Evolutionary conservation across 2,888 invertebrate genomes (phyloP).

Genomic region (Hemithea aestivaria): DNA sequence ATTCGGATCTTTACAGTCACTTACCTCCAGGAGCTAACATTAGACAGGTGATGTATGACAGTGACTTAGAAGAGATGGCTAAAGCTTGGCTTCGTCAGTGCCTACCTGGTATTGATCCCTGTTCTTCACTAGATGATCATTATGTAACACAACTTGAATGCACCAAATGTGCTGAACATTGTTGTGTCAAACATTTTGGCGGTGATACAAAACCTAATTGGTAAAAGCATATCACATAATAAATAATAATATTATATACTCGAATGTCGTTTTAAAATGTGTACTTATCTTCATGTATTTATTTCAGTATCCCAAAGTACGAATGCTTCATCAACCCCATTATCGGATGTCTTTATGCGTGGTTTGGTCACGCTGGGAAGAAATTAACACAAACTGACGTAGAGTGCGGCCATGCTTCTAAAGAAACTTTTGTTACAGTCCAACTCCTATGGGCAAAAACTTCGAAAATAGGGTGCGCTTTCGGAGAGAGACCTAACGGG

Average conservation of each 20-base stretch:
- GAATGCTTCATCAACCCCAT: constrained; percentile 60
- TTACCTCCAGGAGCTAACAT: constrained; percentile 63
- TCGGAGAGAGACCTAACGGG: constrained; percentile 41
- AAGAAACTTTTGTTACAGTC: constrained; percentile 49
- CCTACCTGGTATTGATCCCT: constrained; percentile 61
- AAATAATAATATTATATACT: not conserved
- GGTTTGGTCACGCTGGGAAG: constrained; percentile 56
- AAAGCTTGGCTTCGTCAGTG: constrained; percentile 62
- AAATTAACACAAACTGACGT: constrained; percentile 48
- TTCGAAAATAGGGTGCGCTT: constrained; percentile 64
- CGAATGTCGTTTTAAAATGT: not conserved
- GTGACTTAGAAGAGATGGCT: constrained; percentile 61
- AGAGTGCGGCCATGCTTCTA: constrained; percentile 52
- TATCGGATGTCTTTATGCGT: constrained; percentile 61
- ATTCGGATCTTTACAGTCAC: constrained; percentile 43
- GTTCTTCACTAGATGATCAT: constrained; percentile 54
- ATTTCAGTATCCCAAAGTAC: constrained; percentile 49
- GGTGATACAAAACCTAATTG: constrained; percentile 36
- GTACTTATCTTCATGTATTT: constrained; percentile 8
- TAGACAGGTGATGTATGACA: constrained; percentile 63
- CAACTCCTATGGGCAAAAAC: constrained; percentile 66
- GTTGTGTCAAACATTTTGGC: constrained; percentile 42
- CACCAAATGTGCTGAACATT: constrained; percentile 53
- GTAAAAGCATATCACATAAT: constrained; percentile 29
- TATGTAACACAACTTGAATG: constrained; percentile 64